phyloP scores from a whole-genome alignment of 1,140 invertebrate genomes.

The Drosophila trapezifrons region DNA sequence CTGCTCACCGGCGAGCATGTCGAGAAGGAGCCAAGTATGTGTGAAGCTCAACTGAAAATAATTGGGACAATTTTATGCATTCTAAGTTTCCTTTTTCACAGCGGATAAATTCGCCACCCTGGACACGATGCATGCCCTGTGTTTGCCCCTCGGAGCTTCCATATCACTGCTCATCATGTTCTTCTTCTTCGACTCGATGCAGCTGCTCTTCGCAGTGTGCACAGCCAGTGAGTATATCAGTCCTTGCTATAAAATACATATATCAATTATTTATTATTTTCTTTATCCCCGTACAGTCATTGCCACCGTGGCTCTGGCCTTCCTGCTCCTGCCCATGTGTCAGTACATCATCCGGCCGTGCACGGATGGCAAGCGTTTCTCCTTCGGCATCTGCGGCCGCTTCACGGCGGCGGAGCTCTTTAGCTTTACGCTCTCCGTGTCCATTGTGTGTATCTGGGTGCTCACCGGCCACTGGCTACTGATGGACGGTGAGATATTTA shows the following conservation, averaged over 20 bases:
- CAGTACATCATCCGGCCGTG: slow-evolving; percentile 96
- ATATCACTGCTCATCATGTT: slow-evolving; percentile 98
- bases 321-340: slow-evolving; percentile 97
- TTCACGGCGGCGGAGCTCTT: slow-evolving; percentile 97
- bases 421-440: slow-evolving; percentile 95
- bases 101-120: slow-evolving; percentile 87
- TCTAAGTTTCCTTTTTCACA: slow-evolving; percentile 40
- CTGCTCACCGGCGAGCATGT: slow-evolving; percentile 85
- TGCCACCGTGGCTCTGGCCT: slow-evolving; percentile 97
- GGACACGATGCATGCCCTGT: slow-evolving; percentile 98
- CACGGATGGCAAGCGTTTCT: slow-evolving; percentile 94
- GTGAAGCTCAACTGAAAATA: not conserved
- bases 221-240: slow-evolving; percentile 92
- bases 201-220: slow-evolving; percentile 98
- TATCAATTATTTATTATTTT: slow-evolving; percentile 6
- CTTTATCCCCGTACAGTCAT: slow-evolving; percentile 88
- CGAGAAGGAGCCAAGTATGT: slow-evolving; percentile 80
- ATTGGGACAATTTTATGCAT: slow-evolving; percentile 16
- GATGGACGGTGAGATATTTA: slow-evolving; percentile 92
- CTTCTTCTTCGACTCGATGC: slow-evolving; percentile 99
- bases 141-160: slow-evolving; percentile 97
- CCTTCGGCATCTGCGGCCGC: slow-evolving; percentile 94
- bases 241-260: not conserved
- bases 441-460: slow-evolving; percentile 98
- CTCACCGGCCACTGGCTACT: slow-evolving; percentile 98